A percentile compares a stretch with the other conserved stretches of the same genome.
Evolutionary conservation across 2,113 vertebrate species (phyloP).

Genomic region (Polypterus bichir): DNA sequence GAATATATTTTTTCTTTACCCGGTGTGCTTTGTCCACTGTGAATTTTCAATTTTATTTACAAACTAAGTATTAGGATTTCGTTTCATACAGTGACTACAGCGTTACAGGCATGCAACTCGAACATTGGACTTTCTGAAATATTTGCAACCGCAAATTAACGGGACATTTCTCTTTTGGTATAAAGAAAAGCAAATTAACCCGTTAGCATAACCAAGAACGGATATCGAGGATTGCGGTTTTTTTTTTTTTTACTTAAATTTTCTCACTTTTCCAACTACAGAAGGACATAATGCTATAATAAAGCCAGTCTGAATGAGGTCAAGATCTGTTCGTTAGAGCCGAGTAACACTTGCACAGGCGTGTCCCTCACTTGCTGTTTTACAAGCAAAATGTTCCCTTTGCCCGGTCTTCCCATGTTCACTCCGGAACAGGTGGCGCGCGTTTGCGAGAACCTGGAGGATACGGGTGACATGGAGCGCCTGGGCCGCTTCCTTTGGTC

Average conservation of each 20-base stretch:
- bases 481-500: constrained; percentile 63
- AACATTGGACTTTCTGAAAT: too few relatives aligned
- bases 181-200: not conserved
- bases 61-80: not conserved
- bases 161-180: too few relatives aligned
- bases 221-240: not conserved
- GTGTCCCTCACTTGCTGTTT: too few relatives aligned
- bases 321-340: not conserved
- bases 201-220: not conserved
- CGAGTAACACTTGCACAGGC: too few relatives aligned
- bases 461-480: constrained; percentile 61
- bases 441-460: constrained; percentile 62
- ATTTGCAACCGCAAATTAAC: too few relatives aligned
- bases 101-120: not conserved
- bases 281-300: not conserved
- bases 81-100: not conserved
- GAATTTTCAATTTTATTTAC: too few relatives aligned
- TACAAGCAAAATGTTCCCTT: constrained; percentile 41
- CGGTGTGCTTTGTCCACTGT: not conserved
- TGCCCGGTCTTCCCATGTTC: constrained; percentile 45
- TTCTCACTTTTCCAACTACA: not conserved
- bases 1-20: not conserved
- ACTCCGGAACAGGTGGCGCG: constrained; percentile 60
- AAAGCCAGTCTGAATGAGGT: not conserved
- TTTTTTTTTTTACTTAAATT: not conserved